phyloP scores from a whole-genome alignment of 2,888 invertebrate species.

The Mesorhabditis sp. region DNA sequence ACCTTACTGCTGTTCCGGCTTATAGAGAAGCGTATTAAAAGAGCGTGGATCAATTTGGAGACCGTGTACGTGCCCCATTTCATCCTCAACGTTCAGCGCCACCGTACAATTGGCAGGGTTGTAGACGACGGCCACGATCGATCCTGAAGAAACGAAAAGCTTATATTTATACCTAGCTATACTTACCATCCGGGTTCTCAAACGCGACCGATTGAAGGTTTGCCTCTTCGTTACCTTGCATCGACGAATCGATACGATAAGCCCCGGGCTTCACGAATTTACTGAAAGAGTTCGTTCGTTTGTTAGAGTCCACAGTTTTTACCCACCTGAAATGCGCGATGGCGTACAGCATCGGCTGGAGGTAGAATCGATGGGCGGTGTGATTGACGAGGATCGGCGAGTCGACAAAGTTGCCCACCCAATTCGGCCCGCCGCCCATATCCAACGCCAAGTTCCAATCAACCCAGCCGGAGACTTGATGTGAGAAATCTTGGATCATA shows the following conservation, averaged over 20 bases:
- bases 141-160: no score
- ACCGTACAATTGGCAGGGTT: not conserved
- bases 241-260: not conserved
- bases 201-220: not conserved
- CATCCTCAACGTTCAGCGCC: not conserved
- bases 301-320: no score
- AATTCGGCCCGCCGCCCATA: conserved; percentile 76
- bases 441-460: conserved; percentile 85
- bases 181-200: not conserved
- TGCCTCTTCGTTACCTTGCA: not conserved
- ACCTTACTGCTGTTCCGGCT: no score
- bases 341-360: conserved; percentile 82
- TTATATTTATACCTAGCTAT: no score
- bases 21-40: no score
- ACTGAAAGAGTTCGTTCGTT: not conserved
- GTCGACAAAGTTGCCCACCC: conserved; percentile 78
- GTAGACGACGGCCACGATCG: not conserved
- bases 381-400: conserved; percentile 71
- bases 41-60: no score
- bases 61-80: not conserved
- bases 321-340: conserved; percentile 72
- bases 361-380: conserved; percentile 70
- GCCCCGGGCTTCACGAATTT: conserved; percentile 1
- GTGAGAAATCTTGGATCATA: conserved; percentile 69
- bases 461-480: conserved; percentile 78